Conservation (phyloP, 92 coral and sea anemone genomes). For the Palythoa grandis region DNA sequence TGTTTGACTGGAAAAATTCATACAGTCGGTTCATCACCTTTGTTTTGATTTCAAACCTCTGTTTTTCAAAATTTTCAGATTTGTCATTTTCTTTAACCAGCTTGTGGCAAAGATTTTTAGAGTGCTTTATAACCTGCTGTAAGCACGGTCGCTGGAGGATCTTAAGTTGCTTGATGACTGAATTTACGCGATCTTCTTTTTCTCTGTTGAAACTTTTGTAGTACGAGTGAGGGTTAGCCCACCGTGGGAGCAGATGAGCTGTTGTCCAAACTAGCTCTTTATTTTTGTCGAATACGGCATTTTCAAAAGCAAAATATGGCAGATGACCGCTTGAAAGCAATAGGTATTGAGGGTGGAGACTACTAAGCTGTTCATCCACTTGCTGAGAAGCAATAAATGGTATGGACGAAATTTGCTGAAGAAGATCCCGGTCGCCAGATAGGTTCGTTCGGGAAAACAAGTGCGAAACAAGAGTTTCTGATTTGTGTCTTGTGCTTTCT, state of each 20-base stretch:
- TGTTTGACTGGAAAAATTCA: constrained; percentile 52
- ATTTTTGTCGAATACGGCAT: constrained; percentile 43
- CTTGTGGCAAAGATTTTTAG: constrained; percentile 53
- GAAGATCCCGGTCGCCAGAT: constrained; percentile 21
- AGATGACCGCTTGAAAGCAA: not conserved
- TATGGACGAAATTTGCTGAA: constrained; percentile 31
- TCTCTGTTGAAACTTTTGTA: not conserved
- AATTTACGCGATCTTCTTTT: not conserved
- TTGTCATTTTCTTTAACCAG: constrained; percentile 37
- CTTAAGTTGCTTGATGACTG: constrained; percentile 25
- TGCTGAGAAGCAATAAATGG: constrained; percentile 45
- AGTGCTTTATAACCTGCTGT: constrained; percentile 66
- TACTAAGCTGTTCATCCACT: constrained; percentile 11
- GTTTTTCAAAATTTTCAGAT: not conserved
- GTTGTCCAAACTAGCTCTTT: constrained; percentile 58
- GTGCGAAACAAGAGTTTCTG: constrained; percentile 40
- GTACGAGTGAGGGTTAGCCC: constrained; percentile 45
- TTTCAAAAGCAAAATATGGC: constrained; percentile 59
- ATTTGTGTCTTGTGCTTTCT: constrained; percentile 17
- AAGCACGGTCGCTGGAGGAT: constrained; percentile 55
- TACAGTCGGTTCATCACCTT: constrained; percentile 68
- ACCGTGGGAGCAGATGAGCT: constrained; percentile 53
- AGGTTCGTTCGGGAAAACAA: constrained; percentile 38
- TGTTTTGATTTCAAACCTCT: not conserved
- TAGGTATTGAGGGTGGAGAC: constrained; percentile 46